A percentile compares a stretch with the other conserved stretches of the same genome.
These are phyloP conservation scores for Poecilia velifera DNA, from an alignment of 2,797 vertebrate species.

Conservation along the genomic window DNA sequence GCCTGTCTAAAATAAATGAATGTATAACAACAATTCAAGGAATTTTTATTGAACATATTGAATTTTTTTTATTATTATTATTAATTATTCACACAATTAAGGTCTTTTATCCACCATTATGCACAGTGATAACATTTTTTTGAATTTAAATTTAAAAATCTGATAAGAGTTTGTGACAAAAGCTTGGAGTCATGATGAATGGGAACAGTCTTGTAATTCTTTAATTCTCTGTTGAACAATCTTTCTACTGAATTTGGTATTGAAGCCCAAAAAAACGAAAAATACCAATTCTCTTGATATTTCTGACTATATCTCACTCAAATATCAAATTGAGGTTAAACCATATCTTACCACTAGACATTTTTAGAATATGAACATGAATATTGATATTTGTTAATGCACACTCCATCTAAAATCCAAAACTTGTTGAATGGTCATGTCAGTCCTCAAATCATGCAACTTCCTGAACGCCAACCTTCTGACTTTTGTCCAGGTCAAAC, in stretches of 20 bases:
- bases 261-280: too few species aligned
- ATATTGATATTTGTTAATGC: not conserved
- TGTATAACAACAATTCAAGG: not conserved
- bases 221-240: not conserved
- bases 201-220: not conserved
- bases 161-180: not conserved
- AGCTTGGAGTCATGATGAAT: not conserved
- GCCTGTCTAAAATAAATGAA: not conserved
- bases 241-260: not conserved
- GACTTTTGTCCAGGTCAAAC: conserved; percentile 35
- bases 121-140: not conserved
- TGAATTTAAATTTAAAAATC: not conserved
- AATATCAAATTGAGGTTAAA: not conserved
- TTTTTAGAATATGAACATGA: not conserved
- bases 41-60: not conserved
- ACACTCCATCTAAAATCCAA: not conserved
- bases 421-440: not conserved
- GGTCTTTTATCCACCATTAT: not conserved
- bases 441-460: not conserved
- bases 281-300: not conserved
- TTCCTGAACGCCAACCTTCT: not conserved
- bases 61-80: not conserved
- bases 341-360: not conserved
- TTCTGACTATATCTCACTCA: not conserved
- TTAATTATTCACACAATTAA: not conserved